Conservation (phyloP, 2,797 vertebrate species). For the Avahi laniger region DNA sequence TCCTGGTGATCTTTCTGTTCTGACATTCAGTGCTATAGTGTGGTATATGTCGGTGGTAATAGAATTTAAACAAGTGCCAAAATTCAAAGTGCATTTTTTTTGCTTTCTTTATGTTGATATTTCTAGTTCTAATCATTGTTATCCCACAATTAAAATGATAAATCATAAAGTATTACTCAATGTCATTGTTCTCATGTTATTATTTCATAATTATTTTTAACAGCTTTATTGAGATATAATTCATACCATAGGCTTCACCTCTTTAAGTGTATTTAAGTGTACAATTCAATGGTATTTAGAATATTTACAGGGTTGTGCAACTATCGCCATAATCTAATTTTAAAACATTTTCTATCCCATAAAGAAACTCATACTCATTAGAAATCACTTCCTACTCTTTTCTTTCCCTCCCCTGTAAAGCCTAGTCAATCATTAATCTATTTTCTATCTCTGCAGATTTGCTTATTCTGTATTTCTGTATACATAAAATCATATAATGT, state of each 20-base stretch:
- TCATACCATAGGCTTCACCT: neutral
- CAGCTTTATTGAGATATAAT: neutral
- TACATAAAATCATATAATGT: neutral
- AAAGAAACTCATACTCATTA: neutral
- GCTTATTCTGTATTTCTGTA: neutral
- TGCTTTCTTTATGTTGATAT: neutral
- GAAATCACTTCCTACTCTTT: neutral
- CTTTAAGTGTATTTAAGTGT: neutral
- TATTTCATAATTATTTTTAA: constrained; percentile 29
- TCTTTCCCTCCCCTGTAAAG: neutral
- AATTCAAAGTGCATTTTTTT: neutral
- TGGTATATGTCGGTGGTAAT: neutral
- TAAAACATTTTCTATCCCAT: neutral
- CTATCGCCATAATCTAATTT: constrained; percentile 6
- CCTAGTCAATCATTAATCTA: neutral
- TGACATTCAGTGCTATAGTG: neutral
- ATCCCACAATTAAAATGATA: neutral
- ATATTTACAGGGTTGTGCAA: neutral
- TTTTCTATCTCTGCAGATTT: neutral
- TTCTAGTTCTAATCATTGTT: constrained; percentile 6
- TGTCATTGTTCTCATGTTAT: neutral
- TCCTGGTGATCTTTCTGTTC: neutral
- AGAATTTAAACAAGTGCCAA: neutral
- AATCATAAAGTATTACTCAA: neutral
- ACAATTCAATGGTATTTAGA: neutral